Percentiles rank a stretch among this genome's conserved stretches.
These are phyloP conservation scores for Pteropus rufus DNA, from an alignment of 2,797 vertebrate species.

Conservation along the genomic window DNA sequence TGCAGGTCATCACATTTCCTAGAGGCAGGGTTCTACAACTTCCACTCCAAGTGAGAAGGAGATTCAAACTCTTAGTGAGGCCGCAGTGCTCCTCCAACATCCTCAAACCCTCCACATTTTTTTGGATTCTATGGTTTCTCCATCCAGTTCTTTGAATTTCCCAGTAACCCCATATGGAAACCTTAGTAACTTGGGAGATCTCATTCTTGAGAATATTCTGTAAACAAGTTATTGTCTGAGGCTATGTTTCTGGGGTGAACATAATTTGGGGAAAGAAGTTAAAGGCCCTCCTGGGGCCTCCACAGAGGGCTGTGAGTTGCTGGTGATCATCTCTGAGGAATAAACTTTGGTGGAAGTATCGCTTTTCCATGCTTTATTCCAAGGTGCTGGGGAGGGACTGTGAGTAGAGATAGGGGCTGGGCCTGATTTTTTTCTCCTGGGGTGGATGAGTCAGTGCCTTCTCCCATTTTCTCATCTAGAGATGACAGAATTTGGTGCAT, in stretches of 20 bases:
- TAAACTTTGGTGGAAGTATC: constrained; percentile 44
- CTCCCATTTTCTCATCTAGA: neutral
- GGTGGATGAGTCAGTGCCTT: neutral
- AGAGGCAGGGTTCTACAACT: neutral
- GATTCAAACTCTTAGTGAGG: neutral
- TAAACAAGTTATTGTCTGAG: neutral
- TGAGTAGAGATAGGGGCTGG: neutral
- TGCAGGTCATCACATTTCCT: constrained; percentile 47
- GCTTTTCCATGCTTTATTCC: neutral
- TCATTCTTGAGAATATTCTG: neutral
- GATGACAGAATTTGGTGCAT: neutral
- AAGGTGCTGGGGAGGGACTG: neutral
- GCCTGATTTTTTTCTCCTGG: neutral
- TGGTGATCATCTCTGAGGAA: neutral
- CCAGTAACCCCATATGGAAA: neutral
- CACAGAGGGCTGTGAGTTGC: neutral
- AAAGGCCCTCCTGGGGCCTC: neutral
- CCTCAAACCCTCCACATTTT: neutral
- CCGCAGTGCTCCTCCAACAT: neutral
- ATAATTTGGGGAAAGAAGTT: neutral
- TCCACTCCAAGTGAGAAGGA: neutral
- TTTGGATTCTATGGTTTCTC: neutral
- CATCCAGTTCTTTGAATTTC: neutral
- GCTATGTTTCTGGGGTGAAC: neutral
- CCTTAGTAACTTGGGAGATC: neutral